Evolutionary conservation across 2,888 invertebrate genomes (phyloP), one percentile per base, ranked within the genome.

Genomic region (Cloeon dipterum): DNA sequence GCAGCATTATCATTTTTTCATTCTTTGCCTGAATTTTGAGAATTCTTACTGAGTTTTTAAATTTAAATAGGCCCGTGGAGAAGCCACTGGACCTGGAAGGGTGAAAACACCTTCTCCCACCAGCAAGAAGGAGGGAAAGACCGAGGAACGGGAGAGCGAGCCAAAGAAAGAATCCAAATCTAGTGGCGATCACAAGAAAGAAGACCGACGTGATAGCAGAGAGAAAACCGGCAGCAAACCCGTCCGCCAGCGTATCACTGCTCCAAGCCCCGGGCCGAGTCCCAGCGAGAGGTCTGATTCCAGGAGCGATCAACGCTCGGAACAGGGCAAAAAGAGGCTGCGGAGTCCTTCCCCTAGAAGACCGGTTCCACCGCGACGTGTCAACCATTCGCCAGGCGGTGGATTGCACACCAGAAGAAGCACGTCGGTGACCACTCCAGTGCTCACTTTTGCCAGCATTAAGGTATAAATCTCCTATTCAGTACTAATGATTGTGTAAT

Each of bases 381-480:
- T 26, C 16, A 3, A 50, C 32, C 50, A 48, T 39, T 53, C 54
- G n/a, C 50, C 51, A 32, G 53, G 50, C 43, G 50, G 51, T 40
- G 64, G 65, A 36, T 60, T 61, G 37, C 56, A 63, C 5, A 34
- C 29, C n/a, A 63, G 67, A 33, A 63, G 66, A 7, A 60, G 61
- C 40, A n/a, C n/a, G n/a, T n/a, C n/a, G n/a, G n/a, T n/a, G n/a
- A 58, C 65, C 43, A 76, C 75, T 48, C 70, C 34, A 7, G 33
- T 79, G 36, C 58, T 82, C 14, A 77, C 79, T 1, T 81, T 79
- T 54, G 73, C 74, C 36, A 79, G 79, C 57, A 82, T 82, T 48
- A 71, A 75, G 56, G 78, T 72, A 55, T 59, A 56, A 52, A 43
- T 35, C 3, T 26, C 23, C n/a, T 3, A 35, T 32, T 29, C 26